Conservation (phyloP, 2,797 vertebrate genomes). For the Muscicapa striata region DNA sequence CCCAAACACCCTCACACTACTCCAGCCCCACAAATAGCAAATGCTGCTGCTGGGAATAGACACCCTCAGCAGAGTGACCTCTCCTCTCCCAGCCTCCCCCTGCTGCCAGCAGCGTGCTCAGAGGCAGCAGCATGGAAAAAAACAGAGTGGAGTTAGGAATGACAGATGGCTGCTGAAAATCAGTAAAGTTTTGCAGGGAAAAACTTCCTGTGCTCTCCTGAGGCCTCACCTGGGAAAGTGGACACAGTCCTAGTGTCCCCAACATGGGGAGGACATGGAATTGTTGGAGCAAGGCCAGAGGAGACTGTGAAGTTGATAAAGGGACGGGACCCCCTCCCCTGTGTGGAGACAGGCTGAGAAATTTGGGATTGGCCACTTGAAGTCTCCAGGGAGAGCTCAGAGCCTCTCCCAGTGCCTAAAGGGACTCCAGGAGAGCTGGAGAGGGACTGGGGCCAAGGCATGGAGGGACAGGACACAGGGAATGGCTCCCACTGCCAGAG, state of each 20-base stretch:
- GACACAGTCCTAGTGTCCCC: not conserved
- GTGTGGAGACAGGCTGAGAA: not conserved
- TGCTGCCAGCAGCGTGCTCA: not conserved
- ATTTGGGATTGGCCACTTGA: not conserved
- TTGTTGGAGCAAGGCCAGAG: not conserved
- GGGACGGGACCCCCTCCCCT: not conserved
- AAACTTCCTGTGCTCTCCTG: not conserved
- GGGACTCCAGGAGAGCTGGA: not conserved
- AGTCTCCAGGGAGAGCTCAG: not conserved
- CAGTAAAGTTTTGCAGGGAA: not conserved
- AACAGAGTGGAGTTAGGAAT: accelerated
- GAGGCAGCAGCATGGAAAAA: not conserved
- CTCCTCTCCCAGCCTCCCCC: not conserved
- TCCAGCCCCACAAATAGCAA: not conserved
- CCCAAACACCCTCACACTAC: constrained; percentile 6
- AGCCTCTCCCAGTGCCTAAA: accelerated
- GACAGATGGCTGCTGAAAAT: constrained; percentile 16
- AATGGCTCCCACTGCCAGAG: not conserved
- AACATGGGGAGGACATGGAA: accelerated
- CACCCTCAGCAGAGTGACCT: not conserved
- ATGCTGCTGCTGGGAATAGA: not conserved
- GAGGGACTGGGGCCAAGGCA: accelerated
- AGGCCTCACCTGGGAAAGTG: not conserved
- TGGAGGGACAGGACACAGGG: not conserved
- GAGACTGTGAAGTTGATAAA: not conserved